Base-by-base conservation (phyloP, 1,140 invertebrate genomes). In the Ganaspis sp. region DNA sequence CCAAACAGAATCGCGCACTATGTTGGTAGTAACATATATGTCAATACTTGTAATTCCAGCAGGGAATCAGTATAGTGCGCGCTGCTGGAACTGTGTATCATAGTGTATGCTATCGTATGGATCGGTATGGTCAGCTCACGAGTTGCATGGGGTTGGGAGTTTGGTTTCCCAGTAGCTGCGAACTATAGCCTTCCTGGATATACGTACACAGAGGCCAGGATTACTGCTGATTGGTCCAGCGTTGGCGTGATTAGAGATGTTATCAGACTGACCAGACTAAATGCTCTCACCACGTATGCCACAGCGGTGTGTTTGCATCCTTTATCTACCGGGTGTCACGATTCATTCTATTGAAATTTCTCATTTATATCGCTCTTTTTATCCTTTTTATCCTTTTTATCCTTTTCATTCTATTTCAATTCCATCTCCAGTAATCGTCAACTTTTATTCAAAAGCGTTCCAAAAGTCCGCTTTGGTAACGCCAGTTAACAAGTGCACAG, bases 241-340 rank as follows among this genome's bases (percentile, higher is more conserved):
- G 85, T 85, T 88, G 87, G 85, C 87, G 88, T 90, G 89, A 90
- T 90, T 90, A 90, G 89, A 89, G 88, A 90, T 90, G 89, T 90
- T 90, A 89, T 89, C 87, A 88, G 89, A 79, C 81, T 83, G 85
- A 83, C 85, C 85, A 86, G 85, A 88, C 85, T 84, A 85, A 87
- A 86, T 88, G 84, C 86, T 86, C 79, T 84, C 81, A 82, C 86
- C 77, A 84, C 82, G 81, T 87, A 83, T 79, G 81, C 82, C 88
- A 70, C 83, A 83, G 83, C 81, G 83, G 88, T 83, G 85, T 88
- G 87, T 89, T 88, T 89, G 86, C 85, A 87, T 89, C 87, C 86
- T 82, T 87, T 82, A 82, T 77, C 70, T 71, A 75, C 73, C 79
- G 80, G 78, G 70, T 45, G 23, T 77, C 73, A 73, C 76, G 73